These are phyloP conservation scores for Calosoma granatense DNA, from an alignment of 1,140 invertebrate species.

Conservation along the genomic window DNA sequence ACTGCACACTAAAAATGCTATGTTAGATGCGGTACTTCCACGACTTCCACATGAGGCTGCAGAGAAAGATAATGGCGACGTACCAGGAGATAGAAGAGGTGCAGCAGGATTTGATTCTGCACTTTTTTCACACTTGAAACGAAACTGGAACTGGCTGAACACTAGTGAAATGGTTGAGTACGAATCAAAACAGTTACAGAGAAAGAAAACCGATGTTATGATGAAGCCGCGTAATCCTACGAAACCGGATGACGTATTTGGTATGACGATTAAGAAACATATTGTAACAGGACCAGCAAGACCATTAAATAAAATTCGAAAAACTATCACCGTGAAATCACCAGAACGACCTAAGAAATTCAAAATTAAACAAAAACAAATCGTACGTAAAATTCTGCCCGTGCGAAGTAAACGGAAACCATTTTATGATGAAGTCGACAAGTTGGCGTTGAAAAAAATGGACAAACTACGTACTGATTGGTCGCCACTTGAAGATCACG, in stretches of 20 bases:
- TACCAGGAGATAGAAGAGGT: slow-evolving; percentile 63
- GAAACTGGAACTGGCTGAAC: slow-evolving; percentile 52
- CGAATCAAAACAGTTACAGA: slow-evolving; percentile 10
- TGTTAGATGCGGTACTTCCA: slow-evolving; percentile 37
- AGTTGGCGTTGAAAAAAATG: slow-evolving; percentile 52
- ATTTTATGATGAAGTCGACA: slow-evolving; percentile 57
- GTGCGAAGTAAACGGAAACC: slow-evolving; percentile 18
- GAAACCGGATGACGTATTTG: background rate
- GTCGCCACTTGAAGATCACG: slow-evolving; percentile 49
- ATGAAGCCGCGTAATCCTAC: slow-evolving; percentile 26
- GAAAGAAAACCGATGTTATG: slow-evolving; percentile 25
- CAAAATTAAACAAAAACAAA: background rate
- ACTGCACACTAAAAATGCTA: slow-evolving; percentile 38
- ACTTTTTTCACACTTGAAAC: slow-evolving; percentile 55
- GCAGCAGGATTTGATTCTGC: slow-evolving; percentile 63
- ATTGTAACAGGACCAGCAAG: background rate
- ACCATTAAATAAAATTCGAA: background rate
- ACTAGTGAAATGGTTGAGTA: slow-evolving; percentile 11
- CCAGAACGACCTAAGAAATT: background rate
- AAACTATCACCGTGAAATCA: background rate
- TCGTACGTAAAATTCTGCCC: slow-evolving; percentile 30
- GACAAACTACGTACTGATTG: slow-evolving; percentile 51
- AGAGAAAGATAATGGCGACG: slow-evolving; percentile 40
- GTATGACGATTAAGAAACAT: background rate
- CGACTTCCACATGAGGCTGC: slow-evolving; percentile 37